Conservation (phyloP, 2,113 vertebrate genomes). For the Baryphthengus martii region DNA sequence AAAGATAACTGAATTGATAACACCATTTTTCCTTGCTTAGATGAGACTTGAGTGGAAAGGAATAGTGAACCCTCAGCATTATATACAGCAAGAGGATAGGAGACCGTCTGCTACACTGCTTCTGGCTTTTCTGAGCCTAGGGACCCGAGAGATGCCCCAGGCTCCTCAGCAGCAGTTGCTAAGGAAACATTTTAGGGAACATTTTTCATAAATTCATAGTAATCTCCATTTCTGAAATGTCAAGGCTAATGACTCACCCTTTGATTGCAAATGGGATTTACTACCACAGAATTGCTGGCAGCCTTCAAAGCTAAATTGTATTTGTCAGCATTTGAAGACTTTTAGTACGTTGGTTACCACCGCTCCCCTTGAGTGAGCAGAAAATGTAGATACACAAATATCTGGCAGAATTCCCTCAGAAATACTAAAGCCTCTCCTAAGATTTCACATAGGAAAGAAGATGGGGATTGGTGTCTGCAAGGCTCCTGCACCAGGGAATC, state of each 20-base stretch:
- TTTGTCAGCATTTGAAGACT: slow-evolving; percentile 75
- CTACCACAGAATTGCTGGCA: slow-evolving; percentile 73
- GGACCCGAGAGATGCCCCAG: slow-evolving; percentile 58
- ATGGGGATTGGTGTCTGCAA: neutral
- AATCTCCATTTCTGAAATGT: slow-evolving; percentile 76
- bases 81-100: neutral
- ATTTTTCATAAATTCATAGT: slow-evolving; percentile 75
- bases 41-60: neutral
- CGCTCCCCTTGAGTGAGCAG: slow-evolving; percentile 57
- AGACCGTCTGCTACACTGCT: neutral
- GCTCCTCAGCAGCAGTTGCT: slow-evolving; percentile 70
- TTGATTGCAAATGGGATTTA: slow-evolving; percentile 77
- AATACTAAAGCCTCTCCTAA: slow-evolving; percentile 16
- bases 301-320: slow-evolving; percentile 74
- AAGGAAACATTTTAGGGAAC: slow-evolving; percentile 75
- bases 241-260: slow-evolving; percentile 76
- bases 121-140: slow-evolving; percentile 25
- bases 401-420: slow-evolving; percentile 45
- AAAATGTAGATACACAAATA: slow-evolving; percentile 64
- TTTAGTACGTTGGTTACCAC: slow-evolving; percentile 62
- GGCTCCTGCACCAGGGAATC: neutral
- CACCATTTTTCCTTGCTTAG: neutral
- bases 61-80: neutral
- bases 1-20: neutral
- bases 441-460: slow-evolving; percentile 6